Evolutionary conservation across 2,888 invertebrate species (phyloP), one percentile per base, ranked within the genome.

Genomic region (Watsonalla cultraria): DNA sequence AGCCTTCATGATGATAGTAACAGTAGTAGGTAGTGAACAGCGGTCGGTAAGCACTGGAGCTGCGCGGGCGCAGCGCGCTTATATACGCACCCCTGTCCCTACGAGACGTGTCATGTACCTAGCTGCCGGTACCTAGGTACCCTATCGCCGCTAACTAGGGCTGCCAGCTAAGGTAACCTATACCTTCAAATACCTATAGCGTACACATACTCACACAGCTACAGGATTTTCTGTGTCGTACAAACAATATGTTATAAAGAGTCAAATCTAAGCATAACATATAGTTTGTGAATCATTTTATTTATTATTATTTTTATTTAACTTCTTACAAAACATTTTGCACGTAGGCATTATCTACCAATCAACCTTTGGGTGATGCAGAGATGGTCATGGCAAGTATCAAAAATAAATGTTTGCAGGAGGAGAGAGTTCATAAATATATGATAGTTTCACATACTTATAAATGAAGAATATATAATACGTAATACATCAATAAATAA

Each of bases 1-100:
- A 66, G 74, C 66, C 70, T 79, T 79, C 78, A 79, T 79, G 55
- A 62, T 70, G 52, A 50, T 49, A 54, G 51, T 59, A 64, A 60
- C 9, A 14, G 60, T 56, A 59, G 66, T 66, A 58, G 60, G 58
- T 59, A 60, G 60, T 57, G 56, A 51, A 47, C 42, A 47, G 56
- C 56, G 60, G 63, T 55, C 65, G 42, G 42, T 42, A 24, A 24
- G 24, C 24, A 76, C 77, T 74, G 67, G 61, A 61, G 68, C 72
- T 59, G 59, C 55, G 54, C 47, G 37, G 50, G 54, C 61, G 59
- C 45, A 13, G 60, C 57, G 56, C 65, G 59, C 64, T 70, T 77
- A 72, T 77, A 77, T 68, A 59, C 60, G 49, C 24, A 58, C 68
- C 63, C 47, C 13, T 14, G 14, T 6, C 5, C 42, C 11, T 24